A percentile compares a stretch with the other conserved stretches of the same genome.
Evolutionary conservation across 2,113 vertebrate species (phyloP).

Genomic region (Semnopithecus entellus): DNA sequence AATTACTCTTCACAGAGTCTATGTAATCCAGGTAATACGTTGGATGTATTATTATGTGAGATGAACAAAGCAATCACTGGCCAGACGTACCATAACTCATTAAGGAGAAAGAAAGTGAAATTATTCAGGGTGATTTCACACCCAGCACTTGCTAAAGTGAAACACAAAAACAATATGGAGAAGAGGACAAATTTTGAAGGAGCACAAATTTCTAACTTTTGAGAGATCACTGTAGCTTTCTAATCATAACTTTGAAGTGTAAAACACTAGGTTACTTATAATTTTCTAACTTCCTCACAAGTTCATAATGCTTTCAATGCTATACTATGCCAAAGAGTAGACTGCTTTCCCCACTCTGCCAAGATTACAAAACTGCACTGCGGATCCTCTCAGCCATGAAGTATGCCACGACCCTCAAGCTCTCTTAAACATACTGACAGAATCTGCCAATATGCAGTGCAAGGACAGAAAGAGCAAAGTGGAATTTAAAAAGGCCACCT

Average conservation of each 20-base stretch:
- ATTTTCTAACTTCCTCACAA: background rate
- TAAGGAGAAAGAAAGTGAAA: background rate
- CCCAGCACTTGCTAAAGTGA: background rate
- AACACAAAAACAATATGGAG: background rate
- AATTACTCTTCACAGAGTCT: background rate
- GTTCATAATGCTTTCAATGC: background rate
- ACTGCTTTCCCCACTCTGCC: background rate
- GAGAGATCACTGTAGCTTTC: background rate
- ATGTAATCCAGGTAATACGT: background rate
- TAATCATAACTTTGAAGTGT: background rate
- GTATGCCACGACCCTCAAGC: background rate
- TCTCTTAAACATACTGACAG: background rate
- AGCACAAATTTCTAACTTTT: background rate
- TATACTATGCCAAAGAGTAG: background rate
- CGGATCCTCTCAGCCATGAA: background rate
- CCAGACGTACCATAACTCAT: background rate
- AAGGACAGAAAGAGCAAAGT: background rate
- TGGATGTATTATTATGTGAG: background rate
- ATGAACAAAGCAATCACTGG: background rate
- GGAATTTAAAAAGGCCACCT: background rate
- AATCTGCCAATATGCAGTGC: background rate
- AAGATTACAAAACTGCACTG: background rate
- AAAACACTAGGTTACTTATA: background rate
- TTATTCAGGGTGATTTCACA: background rate
- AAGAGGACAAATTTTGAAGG: background rate